These are phyloP conservation scores for Procambarus clarkii DNA, from an alignment of 1,140 invertebrate species.

Conservation along the genomic window DNA sequence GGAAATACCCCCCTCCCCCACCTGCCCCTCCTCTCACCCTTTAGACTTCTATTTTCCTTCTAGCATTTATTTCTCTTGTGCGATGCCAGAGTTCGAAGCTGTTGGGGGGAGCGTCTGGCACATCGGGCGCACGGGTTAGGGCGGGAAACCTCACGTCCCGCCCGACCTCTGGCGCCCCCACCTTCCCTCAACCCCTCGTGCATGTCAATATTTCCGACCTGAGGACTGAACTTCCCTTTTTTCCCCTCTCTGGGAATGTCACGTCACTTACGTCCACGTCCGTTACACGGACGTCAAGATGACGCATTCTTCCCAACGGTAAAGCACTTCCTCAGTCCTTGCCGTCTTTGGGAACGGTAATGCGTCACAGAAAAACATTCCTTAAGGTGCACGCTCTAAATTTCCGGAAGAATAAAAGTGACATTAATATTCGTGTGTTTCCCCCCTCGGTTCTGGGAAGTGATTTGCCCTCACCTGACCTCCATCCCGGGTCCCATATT, in stretches of 20 bases:
- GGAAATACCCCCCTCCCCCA: neutral
- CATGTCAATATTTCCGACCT: constrained; percentile 43
- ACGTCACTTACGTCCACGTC: neutral
- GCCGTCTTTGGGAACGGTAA: neutral
- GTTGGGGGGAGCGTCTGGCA: neutral
- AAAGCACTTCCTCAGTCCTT: neutral
- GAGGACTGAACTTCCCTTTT: neutral
- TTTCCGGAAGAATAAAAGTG: constrained; percentile 49
- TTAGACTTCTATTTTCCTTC: constrained; percentile 16
- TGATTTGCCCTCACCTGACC: constrained; percentile 68
- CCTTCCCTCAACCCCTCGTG: constrained; percentile 25
- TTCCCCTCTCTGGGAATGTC: neutral
- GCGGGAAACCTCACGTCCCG: constrained; percentile 35
- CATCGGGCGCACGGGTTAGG: constrained; percentile 29
- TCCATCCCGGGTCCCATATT: constrained; percentile 33
- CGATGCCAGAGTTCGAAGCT: constrained; percentile 11
- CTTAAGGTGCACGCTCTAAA: constrained; percentile 2
- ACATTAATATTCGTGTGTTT: constrained; percentile 25
- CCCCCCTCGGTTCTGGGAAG: constrained; percentile 37
- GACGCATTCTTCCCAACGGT: neutral
- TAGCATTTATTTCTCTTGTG: constrained; percentile 16
- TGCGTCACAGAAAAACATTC: constrained; percentile 57
- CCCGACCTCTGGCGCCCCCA: constrained; percentile 31
- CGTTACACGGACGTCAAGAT: neutral
- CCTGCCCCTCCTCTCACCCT: neutral